Base-by-base conservation (phyloP, 1,140 invertebrate genomes). In the Atta cephalotes region DNA sequence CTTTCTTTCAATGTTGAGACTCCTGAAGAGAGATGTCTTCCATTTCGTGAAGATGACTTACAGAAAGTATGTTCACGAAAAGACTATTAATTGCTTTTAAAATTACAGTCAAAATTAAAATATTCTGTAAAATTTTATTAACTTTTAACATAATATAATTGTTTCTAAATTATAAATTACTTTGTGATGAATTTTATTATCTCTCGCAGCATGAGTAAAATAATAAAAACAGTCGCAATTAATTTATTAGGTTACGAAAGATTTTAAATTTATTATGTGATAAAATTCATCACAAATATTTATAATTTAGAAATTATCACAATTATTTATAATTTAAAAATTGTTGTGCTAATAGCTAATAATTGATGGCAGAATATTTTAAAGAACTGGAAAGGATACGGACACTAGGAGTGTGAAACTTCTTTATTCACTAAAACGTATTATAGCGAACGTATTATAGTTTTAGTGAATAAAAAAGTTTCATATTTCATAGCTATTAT, bases 1-100 rank as follows among this genome's bases (percentile, higher is more conserved):
- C 39, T 94, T 93, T 45, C 93, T 93, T 1, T 6, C 89, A 0
- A 60, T 87, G 9, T 66, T 94, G 18, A 81, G 85, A 0, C 94
- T 93, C 2, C 28, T 94, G 10, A 89, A 91, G 16, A 89, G 84
- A 2, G 90, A 95, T 76, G 62, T 93, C 31, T 93, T 92, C 70
- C 93, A 93, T 70, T 92, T 76, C 56, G 39, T 94, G 7, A 94
- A 95, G 76, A 94, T 93, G 92, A 80, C 87, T 16, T 93, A 94
- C 53, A 88, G 93, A 74, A 88, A 79, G 78, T 91, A 25, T 49
- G 62, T 35, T 56, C 7, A 12, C n/a, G 16, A 35, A 7, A 6
- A 16, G 49, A 3, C 49, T 3, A 51, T 14, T 51, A 10, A 45
- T 45, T 45, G 9, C 1, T 45, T 45, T 45, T 45, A 45, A 45